These are phyloP conservation scores for Meleagris gallopavo DNA, from an alignment of 2,113 vertebrate species.

Conservation along the genomic window DNA sequence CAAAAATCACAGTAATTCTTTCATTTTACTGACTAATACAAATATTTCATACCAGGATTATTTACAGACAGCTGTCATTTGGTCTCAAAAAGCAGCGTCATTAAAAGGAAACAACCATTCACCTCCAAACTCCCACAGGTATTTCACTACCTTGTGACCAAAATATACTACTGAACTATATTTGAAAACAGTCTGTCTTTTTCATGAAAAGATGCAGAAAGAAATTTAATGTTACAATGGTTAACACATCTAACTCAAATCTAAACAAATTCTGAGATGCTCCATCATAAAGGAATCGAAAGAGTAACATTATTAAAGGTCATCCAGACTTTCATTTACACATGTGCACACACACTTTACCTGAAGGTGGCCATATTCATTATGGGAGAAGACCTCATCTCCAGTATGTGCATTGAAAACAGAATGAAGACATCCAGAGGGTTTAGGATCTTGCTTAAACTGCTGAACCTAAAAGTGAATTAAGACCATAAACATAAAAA, in stretches of 20 bases:
- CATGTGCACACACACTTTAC: conserved; percentile 60
- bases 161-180: not conserved
- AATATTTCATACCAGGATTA: not conserved
- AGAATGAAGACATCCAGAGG: conserved; percentile 93
- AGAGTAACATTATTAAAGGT: not conserved
- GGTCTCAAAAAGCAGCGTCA: not conserved
- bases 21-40: not conserved
- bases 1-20: not conserved
- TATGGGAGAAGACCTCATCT: conserved; percentile 86
- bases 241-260: not conserved
- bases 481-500: conserved; percentile 11
- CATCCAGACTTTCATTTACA: not conserved
- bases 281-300: not conserved
- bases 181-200: not conserved
- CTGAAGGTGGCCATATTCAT: conserved; percentile 93
- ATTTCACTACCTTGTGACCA: not conserved
- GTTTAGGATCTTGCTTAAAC: conserved; percentile 95
- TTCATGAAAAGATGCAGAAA: not conserved
- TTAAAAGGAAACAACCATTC: not conserved
- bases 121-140: not conserved
- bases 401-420: conserved; percentile 89
- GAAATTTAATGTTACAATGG: not conserved
- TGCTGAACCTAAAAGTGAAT: conserved; percentile 86
- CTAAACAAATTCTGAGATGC: not conserved
- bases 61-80: not conserved